Percentiles rank a stretch among this genome's conserved stretches.
Evolutionary conservation across 1,140 invertebrate genomes (phyloP).

Genomic region (Bombus difficillimus): DNA sequence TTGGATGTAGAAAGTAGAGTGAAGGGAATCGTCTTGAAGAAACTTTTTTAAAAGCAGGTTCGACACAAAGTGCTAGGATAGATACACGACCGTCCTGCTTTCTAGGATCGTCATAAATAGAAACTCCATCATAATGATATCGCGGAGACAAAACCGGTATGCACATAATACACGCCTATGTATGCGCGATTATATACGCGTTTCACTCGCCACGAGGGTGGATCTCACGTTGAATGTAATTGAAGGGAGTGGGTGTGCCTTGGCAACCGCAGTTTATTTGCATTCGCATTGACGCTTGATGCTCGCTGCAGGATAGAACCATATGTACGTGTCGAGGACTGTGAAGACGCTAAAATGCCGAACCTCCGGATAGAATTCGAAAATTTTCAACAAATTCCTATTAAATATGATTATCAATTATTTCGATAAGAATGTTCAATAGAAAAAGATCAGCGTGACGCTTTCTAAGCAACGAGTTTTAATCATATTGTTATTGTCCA

Average conservation of each 20-base stretch:
- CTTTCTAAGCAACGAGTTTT: neutral
- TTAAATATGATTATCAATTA: too few species aligned
- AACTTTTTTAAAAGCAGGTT: slow-evolving; percentile 15
- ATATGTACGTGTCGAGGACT: neutral
- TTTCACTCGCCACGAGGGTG: slow-evolving; percentile 13
- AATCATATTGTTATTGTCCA: neutral
- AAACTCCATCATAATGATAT: slow-evolving; percentile 59
- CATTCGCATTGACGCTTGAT: slow-evolving; percentile 23
- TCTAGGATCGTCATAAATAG: slow-evolving; percentile 49
- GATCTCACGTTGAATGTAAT: slow-evolving; percentile 23
- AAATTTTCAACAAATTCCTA: neutral
- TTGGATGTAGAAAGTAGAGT: neutral
- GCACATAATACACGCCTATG: slow-evolving; percentile 38
- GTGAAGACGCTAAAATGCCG: neutral
- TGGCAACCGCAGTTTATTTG: slow-evolving; percentile 39
- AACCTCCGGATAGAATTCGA: neutral
- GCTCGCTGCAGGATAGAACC: neutral
- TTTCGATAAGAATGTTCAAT: too few species aligned
- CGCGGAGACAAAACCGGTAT: slow-evolving; percentile 54
- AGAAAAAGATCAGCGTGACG: neutral
- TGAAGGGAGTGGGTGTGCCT: slow-evolving; percentile 32
- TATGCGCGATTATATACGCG: slow-evolving; percentile 24
- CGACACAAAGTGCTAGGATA: neutral
- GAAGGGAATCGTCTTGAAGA: neutral
- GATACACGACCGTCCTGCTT: slow-evolving; percentile 22